A percentile compares a stretch with the other conserved stretches of the same genome.
Evolutionary conservation across 2,888 invertebrate species (phyloP).

Genomic region (Luffia ferchaultella): DNA sequence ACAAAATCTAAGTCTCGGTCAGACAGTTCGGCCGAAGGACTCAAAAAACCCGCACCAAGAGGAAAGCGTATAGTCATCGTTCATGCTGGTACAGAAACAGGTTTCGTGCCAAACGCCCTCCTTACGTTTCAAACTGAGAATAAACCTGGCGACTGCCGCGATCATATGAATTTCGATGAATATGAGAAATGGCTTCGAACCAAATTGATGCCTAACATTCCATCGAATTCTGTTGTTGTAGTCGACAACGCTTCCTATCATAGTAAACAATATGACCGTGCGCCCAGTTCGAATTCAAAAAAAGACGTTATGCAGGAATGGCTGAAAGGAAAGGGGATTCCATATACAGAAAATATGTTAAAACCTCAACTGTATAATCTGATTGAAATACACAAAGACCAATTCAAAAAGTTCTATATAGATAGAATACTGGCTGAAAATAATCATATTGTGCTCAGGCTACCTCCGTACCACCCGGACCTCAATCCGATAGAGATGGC

Average conservation of each 20-base stretch:
- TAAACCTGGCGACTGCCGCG: constrained; percentile 22
- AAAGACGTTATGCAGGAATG: constrained; percentile 19
- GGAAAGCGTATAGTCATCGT: constrained; percentile 15
- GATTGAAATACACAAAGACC: constrained; percentile 15
- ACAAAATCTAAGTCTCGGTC: constrained; percentile 10
- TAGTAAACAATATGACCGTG: constrained; percentile 15
- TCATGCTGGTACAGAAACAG: constrained; percentile 11
- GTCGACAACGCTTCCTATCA: constrained; percentile 22
- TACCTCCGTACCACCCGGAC: constrained; percentile 20
- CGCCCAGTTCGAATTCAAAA: constrained; percentile 16
- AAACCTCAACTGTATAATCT: constrained; percentile 18
- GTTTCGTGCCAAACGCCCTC: constrained; percentile 14
- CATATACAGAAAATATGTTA: constrained; percentile 9
- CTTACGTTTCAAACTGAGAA: constrained; percentile 17
- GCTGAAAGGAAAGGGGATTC: constrained; percentile 17
- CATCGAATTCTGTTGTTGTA: constrained; percentile 18
- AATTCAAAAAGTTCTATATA: constrained; percentile 13
- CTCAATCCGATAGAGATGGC: constrained; percentile 7
- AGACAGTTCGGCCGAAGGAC: constrained; percentile 11
- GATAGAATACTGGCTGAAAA: constrained; percentile 14
- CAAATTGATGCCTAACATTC: constrained; percentile 21
- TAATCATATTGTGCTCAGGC: constrained; percentile 11
- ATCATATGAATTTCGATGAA: constrained; percentile 22
- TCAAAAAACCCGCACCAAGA: constrained; percentile 17
- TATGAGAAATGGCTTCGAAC: constrained; percentile 21